These are phyloP conservation scores for Drosophila navojoa DNA, from an alignment of 1,140 invertebrate genomes.

Conservation along the genomic window DNA sequence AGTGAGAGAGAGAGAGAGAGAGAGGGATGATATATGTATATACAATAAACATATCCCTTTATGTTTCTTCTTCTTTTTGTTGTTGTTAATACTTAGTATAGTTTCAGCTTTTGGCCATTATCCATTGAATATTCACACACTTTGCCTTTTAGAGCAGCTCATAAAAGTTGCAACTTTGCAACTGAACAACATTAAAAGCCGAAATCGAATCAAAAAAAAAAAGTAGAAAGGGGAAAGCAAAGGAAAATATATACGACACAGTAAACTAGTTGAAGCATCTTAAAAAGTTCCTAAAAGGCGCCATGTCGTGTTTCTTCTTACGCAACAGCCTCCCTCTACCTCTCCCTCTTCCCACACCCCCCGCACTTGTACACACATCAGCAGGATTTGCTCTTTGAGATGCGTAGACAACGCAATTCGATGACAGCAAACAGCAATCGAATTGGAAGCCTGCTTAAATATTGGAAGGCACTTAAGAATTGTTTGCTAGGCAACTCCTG, in stretches of 20 bases:
- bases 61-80: no score
- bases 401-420: conserved; percentile 60
- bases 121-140: not conserved
- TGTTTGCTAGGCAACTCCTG: conserved; percentile 55
- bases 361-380: not conserved
- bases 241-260: conserved; percentile 22
- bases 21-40: no score
- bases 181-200: conserved; percentile 19
- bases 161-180: conserved; percentile 25
- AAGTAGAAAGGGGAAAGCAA: not conserved
- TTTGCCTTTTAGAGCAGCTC: not conserved
- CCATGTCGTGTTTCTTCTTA: conserved; percentile 45
- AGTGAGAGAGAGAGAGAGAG: no score
- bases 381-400: conserved; percentile 33
- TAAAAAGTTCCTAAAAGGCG: conserved; percentile 55
- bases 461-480: conserved; percentile 67
- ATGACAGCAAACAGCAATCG: conserved; percentile 65
- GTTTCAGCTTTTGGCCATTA: not conserved
- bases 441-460: conserved; percentile 66
- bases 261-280: conserved; percentile 36
- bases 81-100: no score
- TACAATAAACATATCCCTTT: no score
- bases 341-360: not conserved
- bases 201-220: conserved; percentile 1
- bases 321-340: conserved; percentile 4